Conservation (phyloP, 2,888 invertebrate species). For the Pyrochroa serraticornis region DNA sequence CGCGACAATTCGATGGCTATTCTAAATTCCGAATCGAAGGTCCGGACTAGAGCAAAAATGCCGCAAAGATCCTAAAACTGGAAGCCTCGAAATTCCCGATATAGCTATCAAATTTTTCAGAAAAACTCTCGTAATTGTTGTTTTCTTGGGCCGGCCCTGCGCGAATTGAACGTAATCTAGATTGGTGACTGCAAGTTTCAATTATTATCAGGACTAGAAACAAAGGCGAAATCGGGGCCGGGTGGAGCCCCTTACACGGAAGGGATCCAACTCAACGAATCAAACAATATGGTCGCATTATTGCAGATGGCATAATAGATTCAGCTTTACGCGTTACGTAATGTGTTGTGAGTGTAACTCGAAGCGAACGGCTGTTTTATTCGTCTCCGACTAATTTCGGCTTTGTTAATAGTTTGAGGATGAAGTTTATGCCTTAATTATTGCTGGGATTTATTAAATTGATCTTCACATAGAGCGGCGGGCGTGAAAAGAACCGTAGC, state of each 20-base stretch:
- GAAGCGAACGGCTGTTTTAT: conserved; percentile 50
- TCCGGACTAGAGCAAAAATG: too few species aligned
- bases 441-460: conserved; percentile 54
- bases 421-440: conserved; percentile 55
- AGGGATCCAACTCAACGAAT: conserved; percentile 32
- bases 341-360: conserved; percentile 47
- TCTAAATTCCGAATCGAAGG: not conserved
- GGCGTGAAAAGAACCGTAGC: conserved; percentile 10
- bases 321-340: conserved; percentile 35
- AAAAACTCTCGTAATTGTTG: not conserved
- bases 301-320: conserved; percentile 47
- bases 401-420: conserved; percentile 56
- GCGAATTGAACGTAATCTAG: conserved; percentile 21
- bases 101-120: too few species aligned
- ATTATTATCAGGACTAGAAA: conserved; percentile 23
- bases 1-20: not conserved
- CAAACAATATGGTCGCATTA: conserved; percentile 41
- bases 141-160: not conserved
- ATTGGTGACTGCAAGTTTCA: conserved; percentile 28
- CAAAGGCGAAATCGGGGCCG: conserved; percentile 9
- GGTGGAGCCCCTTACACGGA: conserved; percentile 19
- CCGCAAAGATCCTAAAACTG: not conserved
- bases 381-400: conserved; percentile 52
- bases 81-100: not conserved
- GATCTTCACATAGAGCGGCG: conserved; percentile 44